Base-by-base conservation (phyloP, 2,797 vertebrate species). In the Muraenolepis orangiensis region DNA sequence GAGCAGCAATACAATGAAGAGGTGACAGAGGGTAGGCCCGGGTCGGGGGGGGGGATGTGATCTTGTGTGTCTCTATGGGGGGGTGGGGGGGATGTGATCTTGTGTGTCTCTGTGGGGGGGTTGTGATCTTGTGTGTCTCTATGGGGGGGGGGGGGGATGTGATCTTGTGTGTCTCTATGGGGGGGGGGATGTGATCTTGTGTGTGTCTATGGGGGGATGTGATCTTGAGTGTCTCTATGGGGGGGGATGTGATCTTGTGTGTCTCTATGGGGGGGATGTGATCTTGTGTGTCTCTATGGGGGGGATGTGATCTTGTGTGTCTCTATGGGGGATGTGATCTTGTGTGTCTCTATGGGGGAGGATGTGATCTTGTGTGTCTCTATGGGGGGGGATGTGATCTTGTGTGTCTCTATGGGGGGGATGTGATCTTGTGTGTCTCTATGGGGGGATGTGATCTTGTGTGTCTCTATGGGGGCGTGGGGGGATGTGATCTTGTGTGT, bases 331-430 rank as follows among this genome's bases (percentile, higher is more conserved):
- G 42, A 46, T 64, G 51, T 64, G 30, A 34, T 29, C 30, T 12
- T 61, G 72, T 18, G 42, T 57, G 46, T 40, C 20, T 46, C 7
- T 34, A 3, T 72, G 42, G 26, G 71, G 31, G 42, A 28, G 42
- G 57, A n/a, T n/a, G n/a, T n/a, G n/a, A n/a, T n/a, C n/a, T n/a
- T n/a, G n/a, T n/a, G n/a, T n/a, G n/a, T n/a, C n/a, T n/a, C n/a
- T n/a, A n/a, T n/a, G n/a, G 42, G 57, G 42, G 61, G 46, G 64
- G 26, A 46, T 72, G 51, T 72, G 30, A 61, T 29, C 36, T 12
- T 61, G 76, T 23, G 42, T 40, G 46, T 40, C 26, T n/a, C n/a
- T n/a, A n/a, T n/a, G 71, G 51, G 71, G 57, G 46, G 34, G 42
- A 46, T 64, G 51, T 64, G 30, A 34, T 29, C 30, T 12, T 61